Percentiles rank a stretch among this genome's conserved stretches.
Conservation (phyloP, 2,797 vertebrate genomes). For the Cyclopterus lumpus region DNA sequence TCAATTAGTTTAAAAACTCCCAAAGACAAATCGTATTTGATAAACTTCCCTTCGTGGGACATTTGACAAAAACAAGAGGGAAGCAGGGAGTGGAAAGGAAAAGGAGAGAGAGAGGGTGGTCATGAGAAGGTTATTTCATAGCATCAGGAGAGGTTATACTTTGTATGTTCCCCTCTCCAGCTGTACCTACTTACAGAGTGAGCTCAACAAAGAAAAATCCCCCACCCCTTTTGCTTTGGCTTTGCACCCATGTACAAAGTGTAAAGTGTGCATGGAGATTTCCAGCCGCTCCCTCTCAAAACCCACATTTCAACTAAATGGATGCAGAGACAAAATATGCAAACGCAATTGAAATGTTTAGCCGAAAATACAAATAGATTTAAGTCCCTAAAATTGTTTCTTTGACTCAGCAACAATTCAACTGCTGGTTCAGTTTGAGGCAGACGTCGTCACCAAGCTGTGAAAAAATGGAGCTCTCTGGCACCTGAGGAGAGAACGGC, state of each 20-base stretch:
- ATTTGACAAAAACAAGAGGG: constrained; percentile 56
- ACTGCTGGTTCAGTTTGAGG: constrained; percentile 3
- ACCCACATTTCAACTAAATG: constrained; percentile 10
- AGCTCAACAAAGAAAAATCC: constrained; percentile 62
- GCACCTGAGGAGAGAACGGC: constrained; percentile 53
- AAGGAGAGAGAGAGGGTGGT: constrained; percentile 51
- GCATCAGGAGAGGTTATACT: constrained; percentile 50
- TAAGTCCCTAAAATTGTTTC: not conserved
- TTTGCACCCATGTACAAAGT: constrained; percentile 55
- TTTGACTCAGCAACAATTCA: constrained; percentile 6
- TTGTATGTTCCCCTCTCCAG: constrained; percentile 55
- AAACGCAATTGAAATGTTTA: constrained; percentile 8
- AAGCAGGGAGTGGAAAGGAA: constrained; percentile 73
- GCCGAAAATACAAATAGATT: constrained; percentile 13
- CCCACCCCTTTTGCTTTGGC: constrained; percentile 48
- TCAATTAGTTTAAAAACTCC: constrained; percentile 51
- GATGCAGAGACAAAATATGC: constrained; percentile 19
- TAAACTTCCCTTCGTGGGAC: constrained; percentile 54
- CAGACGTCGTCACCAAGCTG: constrained; percentile 33
- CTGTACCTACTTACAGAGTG: constrained; percentile 68
- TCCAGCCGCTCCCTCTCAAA: constrained; percentile 33
- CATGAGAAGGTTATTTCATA: constrained; percentile 71
- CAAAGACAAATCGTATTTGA: constrained; percentile 60
- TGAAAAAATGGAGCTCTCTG: constrained; percentile 57
- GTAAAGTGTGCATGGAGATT: constrained; percentile 16